A percentile compares a stretch with the other conserved stretches of the same genome.
phyloP scores from a whole-genome alignment of 2,797 vertebrate species.

The Oreochromis grahami region DNA sequence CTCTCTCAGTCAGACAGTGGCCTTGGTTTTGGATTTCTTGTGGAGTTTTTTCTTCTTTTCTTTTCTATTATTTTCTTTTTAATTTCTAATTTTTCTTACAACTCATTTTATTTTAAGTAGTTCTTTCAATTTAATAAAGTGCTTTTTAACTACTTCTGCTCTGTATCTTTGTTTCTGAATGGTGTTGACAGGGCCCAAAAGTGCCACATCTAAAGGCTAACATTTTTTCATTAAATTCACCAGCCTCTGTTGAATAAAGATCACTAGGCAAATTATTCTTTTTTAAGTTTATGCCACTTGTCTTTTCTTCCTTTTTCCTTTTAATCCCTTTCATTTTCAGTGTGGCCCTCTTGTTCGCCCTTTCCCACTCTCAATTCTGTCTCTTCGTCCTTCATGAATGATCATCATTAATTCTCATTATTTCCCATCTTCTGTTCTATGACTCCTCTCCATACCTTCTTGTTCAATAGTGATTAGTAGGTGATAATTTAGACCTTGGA shows the following conservation, averaged over 20 bases:
- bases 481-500: slow-evolving; percentile 29
- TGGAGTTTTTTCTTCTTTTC: neutral
- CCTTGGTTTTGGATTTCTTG: neutral
- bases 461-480: slow-evolving; percentile 43
- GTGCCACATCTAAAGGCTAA: slow-evolving; percentile 35
- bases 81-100: neutral
- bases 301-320: slow-evolving; percentile 9
- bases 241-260: neutral
- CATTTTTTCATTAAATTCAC: slow-evolving; percentile 32
- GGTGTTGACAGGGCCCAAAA: neutral
- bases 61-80: rapidly evolving
- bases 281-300: neutral
- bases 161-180: neutral
- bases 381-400: slow-evolving; percentile 25
- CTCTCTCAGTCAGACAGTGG: neutral
- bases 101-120: neutral
- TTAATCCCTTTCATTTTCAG: neutral
- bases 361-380: neutral
- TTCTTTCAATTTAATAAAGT: neutral
- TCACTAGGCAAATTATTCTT: neutral
- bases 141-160: neutral
- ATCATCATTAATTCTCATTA: slow-evolving; percentile 53
- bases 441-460: slow-evolving; percentile 23
- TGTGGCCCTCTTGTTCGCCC: neutral
- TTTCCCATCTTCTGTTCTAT: slow-evolving; percentile 45